Base-by-base conservation (phyloP, 2,888 invertebrate species). In the Acanthosepion pharaonis region DNA sequence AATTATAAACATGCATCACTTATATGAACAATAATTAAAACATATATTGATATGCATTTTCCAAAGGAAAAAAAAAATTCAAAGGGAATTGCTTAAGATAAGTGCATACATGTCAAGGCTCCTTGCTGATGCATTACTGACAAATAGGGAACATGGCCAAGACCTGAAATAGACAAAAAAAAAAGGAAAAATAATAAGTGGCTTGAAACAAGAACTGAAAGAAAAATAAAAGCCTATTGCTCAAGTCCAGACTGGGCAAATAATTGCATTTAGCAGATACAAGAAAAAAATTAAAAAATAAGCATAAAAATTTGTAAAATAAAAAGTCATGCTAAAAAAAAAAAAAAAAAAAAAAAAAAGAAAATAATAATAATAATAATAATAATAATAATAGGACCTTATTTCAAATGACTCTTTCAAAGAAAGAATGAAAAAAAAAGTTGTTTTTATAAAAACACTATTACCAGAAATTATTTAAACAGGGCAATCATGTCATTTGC, bases 21-120 rank as follows among this genome's bases (percentile, higher is more conserved):
- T 51, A 33, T 55, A 28, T 28, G 48, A 51, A 59, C 93, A 55
- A 93, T 48, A 93, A 93, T 93, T n/a, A 95, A 95, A 51, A 95
- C 94, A 94, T 94, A 93, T 92, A 95, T 95, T 92, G 94, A 95
- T 55, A 95, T 94, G 3, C 42, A 42, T 42, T 42, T 94, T 94
- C 42, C 94, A 55, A 94, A 92, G 23, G 42, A 42, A 42, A 42
- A 95, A 94, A 94, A 94, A 55, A 94, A 95, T 59, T 49, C n/a
- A 94, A 92, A 59, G 59, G 78, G 94, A 95, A 95, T 78, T 93
- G 94, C 94, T 64, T 59, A 94, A 92, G 91, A 94, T 91, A 94
- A 94, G 94, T 96, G 95, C 96, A 95, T 96, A 96, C 96, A 96
- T 96, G 96, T 96, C 95, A 95, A 95, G 95, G 95, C 94, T 95